A percentile compares a stretch with the other conserved stretches of the same genome.
These are phyloP conservation scores for Mola mola DNA, from an alignment of 2,113 vertebrate genomes.

Conservation along the genomic window DNA sequence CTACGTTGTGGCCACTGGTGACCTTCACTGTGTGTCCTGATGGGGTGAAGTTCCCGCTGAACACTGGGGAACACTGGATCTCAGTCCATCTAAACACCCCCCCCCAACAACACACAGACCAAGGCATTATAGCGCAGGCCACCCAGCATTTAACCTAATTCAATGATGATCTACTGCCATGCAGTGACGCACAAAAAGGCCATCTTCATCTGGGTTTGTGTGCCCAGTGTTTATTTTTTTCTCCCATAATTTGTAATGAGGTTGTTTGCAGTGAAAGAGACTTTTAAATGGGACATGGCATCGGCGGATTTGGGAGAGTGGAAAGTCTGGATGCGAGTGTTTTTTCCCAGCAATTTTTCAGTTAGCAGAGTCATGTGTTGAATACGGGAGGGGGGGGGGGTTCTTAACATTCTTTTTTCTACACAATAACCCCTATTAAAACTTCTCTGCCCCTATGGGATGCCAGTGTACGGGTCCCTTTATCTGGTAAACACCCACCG, in stretches of 20 bases:
- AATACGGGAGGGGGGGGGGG: constrained; percentile 23
- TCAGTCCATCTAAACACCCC: constrained; percentile 79
- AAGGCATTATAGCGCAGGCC: constrained; percentile 52
- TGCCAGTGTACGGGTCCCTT: constrained; percentile 33
- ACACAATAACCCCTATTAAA: constrained; percentile 63
- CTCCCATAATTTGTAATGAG: constrained; percentile 33
- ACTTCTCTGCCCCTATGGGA: constrained; percentile 20
- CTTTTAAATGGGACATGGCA: constrained; percentile 49
- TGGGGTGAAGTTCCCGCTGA: constrained; percentile 77
- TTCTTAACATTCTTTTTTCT: constrained; percentile 63
- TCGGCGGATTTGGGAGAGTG: constrained; percentile 43
- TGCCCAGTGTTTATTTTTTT: constrained; percentile 25
- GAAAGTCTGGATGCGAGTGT: constrained; percentile 54
- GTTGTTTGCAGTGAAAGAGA: constrained; percentile 58
- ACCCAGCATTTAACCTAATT: constrained; percentile 70
- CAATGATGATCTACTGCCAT: constrained; percentile 59
- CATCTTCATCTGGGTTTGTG: constrained; percentile 46
- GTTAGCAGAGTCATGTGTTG: constrained; percentile 73
- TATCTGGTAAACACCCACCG: constrained; percentile 32
- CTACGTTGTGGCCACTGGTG: constrained; percentile 83
- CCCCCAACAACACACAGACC: constrained; percentile 54
- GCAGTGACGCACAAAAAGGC: constrained; percentile 63
- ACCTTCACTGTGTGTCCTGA: constrained; percentile 85
- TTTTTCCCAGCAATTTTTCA: constrained; percentile 71
- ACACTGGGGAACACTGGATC: constrained; percentile 86